Percentiles rank a stretch among this genome's conserved stretches.
These are phyloP conservation scores for Sinodicranocentrus sp. DNA, from an alignment of 2,888 invertebrate genomes.

Conservation along the genomic window DNA sequence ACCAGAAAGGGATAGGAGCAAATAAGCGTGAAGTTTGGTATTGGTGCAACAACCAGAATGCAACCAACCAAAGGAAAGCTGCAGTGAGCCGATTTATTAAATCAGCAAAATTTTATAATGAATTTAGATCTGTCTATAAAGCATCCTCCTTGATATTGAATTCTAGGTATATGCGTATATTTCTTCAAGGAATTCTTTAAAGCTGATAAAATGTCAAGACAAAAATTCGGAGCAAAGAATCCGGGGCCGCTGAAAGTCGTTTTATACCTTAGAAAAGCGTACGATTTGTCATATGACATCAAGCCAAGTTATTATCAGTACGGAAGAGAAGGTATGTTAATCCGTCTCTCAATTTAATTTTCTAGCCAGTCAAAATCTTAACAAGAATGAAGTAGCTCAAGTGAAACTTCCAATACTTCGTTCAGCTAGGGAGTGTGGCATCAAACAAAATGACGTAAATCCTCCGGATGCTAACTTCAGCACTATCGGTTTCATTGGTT, in stretches of 20 bases:
- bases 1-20: neutral
- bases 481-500: slow-evolving; percentile 31
- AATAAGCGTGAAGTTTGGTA: no score
- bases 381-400: slow-evolving; percentile 4
- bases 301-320: neutral
- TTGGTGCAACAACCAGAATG: no score
- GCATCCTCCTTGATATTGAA: no score
- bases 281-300: slow-evolving; percentile 43
- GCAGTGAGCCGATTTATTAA: slow-evolving; percentile 58
- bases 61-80: no score
- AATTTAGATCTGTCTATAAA: slow-evolving; percentile 38
- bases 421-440: no score
- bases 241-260: no score
- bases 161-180: no score
- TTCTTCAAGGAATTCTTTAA: no score
- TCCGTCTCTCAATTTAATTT: slow-evolving; percentile 43
- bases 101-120: slow-evolving; percentile 45
- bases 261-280: no score
- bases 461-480: slow-evolving; percentile 14
- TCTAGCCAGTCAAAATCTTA: neutral
- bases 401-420: neutral
- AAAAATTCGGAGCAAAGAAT: no score
- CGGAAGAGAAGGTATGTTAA: slow-evolving; percentile 23
- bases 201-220: no score
- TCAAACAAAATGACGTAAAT: slow-evolving; percentile 2